Conservation (phyloP, 2,888 invertebrate species). For the Pasiphila rectangulata region DNA sequence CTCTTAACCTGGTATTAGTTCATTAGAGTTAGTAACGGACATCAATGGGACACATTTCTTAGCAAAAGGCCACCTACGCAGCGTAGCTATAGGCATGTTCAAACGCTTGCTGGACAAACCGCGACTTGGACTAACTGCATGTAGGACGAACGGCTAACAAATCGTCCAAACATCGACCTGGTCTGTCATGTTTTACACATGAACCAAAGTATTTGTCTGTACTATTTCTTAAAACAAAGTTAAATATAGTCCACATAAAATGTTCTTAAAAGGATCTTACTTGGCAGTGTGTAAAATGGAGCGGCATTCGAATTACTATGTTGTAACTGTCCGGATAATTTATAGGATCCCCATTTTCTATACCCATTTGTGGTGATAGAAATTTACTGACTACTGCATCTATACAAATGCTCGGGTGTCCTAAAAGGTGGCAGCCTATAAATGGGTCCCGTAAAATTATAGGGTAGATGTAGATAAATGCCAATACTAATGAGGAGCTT, state of each 20-base stretch:
- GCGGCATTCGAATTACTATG: slow-evolving; percentile 31
- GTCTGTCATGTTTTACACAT: slow-evolving; percentile 17
- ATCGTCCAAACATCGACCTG: slow-evolving; percentile 47
- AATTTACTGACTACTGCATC: slow-evolving; percentile 30
- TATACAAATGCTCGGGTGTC: not conserved
- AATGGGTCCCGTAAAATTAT: not conserved
- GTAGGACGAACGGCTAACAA: too few species aligned
- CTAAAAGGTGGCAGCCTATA: not conserved
- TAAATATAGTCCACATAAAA: slow-evolving; percentile 25
- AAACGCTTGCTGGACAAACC: too few species aligned
- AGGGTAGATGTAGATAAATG: not conserved
- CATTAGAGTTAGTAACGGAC: not conserved
- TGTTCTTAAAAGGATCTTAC: slow-evolving; percentile 31
- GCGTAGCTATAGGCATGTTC: slow-evolving; percentile 41
- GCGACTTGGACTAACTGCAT: too few species aligned
- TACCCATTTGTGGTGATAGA: slow-evolving; percentile 32
- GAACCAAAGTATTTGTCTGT: slow-evolving; percentile 39
- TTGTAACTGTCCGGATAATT: slow-evolving; percentile 35
- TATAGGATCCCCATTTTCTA: slow-evolving; percentile 34
- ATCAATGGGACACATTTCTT: slow-evolving; percentile 40
- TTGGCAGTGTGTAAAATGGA: slow-evolving; percentile 28
- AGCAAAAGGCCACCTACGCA: slow-evolving; percentile 48
- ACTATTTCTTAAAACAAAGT: slow-evolving; percentile 27
- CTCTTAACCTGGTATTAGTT: not conserved
- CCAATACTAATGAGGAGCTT: too few species aligned